Evolutionary conservation across 2,888 invertebrate species (phyloP).

Genomic region (Drosophila atroscutellata): DNA sequence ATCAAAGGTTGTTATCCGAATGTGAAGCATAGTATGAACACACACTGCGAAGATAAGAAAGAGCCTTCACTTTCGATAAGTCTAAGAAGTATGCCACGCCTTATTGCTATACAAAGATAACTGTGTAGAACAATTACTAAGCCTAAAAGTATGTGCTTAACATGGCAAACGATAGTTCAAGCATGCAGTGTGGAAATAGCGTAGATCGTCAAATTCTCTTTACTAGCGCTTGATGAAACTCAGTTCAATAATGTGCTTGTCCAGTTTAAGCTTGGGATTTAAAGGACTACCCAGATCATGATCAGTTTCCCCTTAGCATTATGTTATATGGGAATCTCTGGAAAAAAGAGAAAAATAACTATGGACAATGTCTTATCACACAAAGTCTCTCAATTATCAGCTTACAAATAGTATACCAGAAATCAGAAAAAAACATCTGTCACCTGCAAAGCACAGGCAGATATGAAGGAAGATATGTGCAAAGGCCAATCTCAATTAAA

Average conservation of each 20-base stretch:
- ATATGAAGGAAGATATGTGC: not conserved
- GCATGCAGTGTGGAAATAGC: not conserved
- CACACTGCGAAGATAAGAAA: not conserved
- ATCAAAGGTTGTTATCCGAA: not conserved
- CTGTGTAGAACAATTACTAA: not conserved
- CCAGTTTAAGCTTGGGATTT: not conserved
- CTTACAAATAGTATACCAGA: not conserved
- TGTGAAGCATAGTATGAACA: not conserved
- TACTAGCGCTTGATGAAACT: not conserved
- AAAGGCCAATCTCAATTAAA: not conserved
- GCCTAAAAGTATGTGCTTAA: conserved; percentile 4
- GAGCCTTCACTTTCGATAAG: not conserved
- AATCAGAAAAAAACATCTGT: not conserved
- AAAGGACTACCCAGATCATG: not conserved
- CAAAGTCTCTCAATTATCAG: no score
- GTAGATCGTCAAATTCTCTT: not conserved
- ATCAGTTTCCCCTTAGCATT: not conserved
- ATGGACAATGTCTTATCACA: not conserved
- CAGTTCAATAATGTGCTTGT: not conserved
- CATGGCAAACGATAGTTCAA: not conserved
- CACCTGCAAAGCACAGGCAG: not conserved
- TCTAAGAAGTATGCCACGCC: conserved; percentile 19
- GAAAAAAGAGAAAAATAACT: not conserved
- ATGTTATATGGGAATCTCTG: not conserved
- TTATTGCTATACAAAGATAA: not conserved